Percentiles rank a stretch among this genome's conserved stretches.
These are phyloP conservation scores for Eulemur coronatus DNA, from an alignment of 2,797 vertebrate species.

Conservation along the genomic window DNA sequence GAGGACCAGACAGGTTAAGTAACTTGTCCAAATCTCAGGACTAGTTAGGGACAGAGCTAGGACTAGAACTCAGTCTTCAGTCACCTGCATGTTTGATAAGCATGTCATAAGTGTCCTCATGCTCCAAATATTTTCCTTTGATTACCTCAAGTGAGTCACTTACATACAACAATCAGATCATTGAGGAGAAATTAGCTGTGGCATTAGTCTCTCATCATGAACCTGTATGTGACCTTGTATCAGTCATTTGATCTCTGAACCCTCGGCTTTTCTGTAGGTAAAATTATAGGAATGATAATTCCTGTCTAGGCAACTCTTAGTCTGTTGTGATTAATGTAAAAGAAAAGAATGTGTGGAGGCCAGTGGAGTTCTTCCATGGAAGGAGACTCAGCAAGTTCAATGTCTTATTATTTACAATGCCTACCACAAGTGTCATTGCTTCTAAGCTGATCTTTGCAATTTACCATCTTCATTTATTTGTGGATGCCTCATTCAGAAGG, in stretches of 20 bases:
- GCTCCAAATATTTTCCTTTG: slow-evolving; percentile 41
- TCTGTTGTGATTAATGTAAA: background rate
- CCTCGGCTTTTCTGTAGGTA: background rate
- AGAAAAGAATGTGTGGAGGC: background rate
- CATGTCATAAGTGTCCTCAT: background rate
- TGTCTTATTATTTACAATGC: slow-evolving; percentile 6
- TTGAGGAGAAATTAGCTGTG: background rate
- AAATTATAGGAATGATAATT: background rate
- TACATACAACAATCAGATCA: background rate
- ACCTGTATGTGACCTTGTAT: background rate
- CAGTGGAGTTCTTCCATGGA: background rate
- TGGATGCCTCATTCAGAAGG: slow-evolving; percentile 4
- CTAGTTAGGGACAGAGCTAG: background rate
- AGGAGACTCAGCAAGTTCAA: slow-evolving; percentile 12
- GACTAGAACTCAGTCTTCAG: background rate
- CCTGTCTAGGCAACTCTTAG: background rate
- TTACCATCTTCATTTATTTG: background rate
- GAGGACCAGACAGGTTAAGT: background rate
- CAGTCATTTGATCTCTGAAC: background rate
- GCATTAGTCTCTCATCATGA: background rate
- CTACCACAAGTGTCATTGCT: background rate
- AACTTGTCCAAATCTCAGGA: background rate
- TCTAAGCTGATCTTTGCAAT: background rate
- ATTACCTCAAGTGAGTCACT: slow-evolving; percentile 26
- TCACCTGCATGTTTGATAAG: slow-evolving; percentile 30